Conservation (phyloP, 2,113 vertebrate genomes). For the Leucopsar rothschildi region DNA sequence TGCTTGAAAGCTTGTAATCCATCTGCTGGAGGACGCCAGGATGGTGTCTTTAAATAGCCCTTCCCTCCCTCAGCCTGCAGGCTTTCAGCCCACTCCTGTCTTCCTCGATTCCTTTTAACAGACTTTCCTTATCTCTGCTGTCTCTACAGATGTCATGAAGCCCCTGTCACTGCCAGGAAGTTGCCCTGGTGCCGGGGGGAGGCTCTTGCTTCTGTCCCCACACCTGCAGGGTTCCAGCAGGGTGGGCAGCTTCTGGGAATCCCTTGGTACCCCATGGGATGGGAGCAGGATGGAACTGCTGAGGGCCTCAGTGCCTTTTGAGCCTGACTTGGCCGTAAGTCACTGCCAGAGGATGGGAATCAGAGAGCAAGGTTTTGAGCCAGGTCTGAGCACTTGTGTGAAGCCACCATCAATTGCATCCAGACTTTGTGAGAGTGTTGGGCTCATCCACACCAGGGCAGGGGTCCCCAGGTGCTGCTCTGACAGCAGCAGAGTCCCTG, state of each 20-base stretch:
- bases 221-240: neutral
- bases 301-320: neutral
- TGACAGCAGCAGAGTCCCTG: neutral
- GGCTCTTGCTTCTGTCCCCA: neutral
- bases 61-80: neutral
- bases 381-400: accelerated
- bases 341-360: neutral
- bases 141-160: neutral
- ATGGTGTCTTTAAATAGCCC: slow-evolving; percentile 3
- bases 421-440: accelerated
- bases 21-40: neutral
- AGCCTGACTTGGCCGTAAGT: accelerated
- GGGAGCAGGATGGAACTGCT: neutral
- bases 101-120: neutral
- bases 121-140: neutral
- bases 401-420: accelerated
- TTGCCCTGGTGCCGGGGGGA: too few relatives aligned
- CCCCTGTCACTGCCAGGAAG: neutral
- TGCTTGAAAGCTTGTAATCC: slow-evolving; percentile 9
- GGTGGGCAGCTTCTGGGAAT: neutral
- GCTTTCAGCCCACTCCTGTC: neutral
- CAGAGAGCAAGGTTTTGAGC: neutral
- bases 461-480: neutral
- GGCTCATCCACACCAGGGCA: neutral
- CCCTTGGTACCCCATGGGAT: neutral